Conservation (phyloP, 1,140 invertebrate genomes). For the Medauroidea extradentata region DNA sequence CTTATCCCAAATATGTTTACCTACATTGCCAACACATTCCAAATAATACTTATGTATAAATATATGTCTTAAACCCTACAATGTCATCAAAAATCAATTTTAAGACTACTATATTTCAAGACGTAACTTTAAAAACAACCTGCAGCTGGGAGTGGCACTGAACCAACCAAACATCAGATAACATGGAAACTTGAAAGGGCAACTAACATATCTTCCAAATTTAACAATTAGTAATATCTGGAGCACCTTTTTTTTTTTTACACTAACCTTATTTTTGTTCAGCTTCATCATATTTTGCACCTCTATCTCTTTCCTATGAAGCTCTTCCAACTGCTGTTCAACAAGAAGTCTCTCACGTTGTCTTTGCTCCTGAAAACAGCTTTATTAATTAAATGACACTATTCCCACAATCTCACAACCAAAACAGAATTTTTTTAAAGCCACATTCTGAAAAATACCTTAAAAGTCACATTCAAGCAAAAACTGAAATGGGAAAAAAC, state of each 20-base stretch:
- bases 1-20: no score
- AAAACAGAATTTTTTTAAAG: no score
- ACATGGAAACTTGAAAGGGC: no score
- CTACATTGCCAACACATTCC: no score
- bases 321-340: constrained; percentile 49
- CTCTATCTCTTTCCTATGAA: constrained; percentile 50
- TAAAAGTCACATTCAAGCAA: no score
- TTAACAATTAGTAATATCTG: no score
- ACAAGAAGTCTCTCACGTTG: constrained; percentile 50
- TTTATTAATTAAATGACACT: background rate
- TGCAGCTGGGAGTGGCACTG: background rate
- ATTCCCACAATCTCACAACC: background rate
- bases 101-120: background rate
- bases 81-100: no score
- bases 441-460: no score
- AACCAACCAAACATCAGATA: background rate
- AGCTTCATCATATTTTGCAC: constrained; percentile 48
- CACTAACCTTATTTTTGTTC: constrained; percentile 48
- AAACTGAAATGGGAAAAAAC: no score
- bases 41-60: no score
- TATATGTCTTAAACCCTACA: no score
- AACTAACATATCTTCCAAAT: no score
- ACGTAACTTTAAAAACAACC: background rate
- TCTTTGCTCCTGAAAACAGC: constrained; percentile 44
- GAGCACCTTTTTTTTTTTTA: background rate